Percentiles rank a stretch among this genome's conserved stretches.
Conservation (phyloP, 2,113 vertebrate species). For the Cavia porcellus region DNA sequence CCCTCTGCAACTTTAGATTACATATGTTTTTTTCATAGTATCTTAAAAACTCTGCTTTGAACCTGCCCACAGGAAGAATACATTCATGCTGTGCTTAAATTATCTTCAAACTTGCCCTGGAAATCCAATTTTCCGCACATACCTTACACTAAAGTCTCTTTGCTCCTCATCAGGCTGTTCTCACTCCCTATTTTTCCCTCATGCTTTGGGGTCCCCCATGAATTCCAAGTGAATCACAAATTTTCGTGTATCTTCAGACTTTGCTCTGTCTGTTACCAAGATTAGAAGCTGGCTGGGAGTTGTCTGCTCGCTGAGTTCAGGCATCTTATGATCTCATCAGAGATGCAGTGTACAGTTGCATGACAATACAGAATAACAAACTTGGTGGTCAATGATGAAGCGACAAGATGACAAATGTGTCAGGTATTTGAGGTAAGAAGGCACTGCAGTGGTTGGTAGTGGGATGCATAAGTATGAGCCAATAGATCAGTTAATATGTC, state of each 20-base stretch:
- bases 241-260: not conserved
- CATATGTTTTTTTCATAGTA: not conserved
- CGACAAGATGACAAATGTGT: slow-evolving; percentile 46
- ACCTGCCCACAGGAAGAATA: not conserved
- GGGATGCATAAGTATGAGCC: not conserved
- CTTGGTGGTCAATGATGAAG: not conserved
- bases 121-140: not conserved
- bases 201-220: not conserved
- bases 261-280: not conserved
- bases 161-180: not conserved
- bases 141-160: not conserved
- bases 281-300: not conserved
- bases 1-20: not conserved
- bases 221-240: not conserved
- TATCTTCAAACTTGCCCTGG: not conserved
- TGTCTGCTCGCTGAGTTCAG: not conserved
- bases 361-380: not conserved
- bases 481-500: not conserved
- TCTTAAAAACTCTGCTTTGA: not conserved
- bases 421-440: not conserved
- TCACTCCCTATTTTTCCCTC: not conserved
- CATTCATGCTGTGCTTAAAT: not conserved
- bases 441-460: not conserved
- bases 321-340: slow-evolving; percentile 18
- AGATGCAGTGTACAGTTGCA: not conserved